phyloP scores from a whole-genome alignment of 2,113 vertebrate genomes.

The Chlamydotis undulata region DNA sequence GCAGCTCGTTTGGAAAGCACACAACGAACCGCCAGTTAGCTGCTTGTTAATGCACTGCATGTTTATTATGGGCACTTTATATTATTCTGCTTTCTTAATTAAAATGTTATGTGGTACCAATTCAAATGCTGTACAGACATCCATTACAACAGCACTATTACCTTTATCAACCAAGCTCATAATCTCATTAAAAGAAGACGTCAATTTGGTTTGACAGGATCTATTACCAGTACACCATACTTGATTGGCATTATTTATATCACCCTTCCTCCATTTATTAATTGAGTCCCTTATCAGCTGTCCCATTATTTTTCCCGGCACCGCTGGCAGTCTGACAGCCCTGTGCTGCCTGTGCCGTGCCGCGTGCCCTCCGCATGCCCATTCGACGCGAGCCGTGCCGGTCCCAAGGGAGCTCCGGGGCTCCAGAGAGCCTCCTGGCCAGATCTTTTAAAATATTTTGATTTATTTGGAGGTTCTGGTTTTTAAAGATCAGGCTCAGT shows the following conservation, averaged over 20 bases:
- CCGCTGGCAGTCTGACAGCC: neutral
- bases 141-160: neutral
- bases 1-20: neutral
- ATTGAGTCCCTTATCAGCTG: neutral
- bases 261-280: neutral
- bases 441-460: neutral
- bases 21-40: neutral
- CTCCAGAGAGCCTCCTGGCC: rapidly evolving
- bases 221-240: neutral
- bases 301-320: neutral
- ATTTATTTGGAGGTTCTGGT: neutral
- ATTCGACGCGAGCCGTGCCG: rapidly evolving
- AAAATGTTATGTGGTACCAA: neutral
- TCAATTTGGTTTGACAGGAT: neutral
- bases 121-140: neutral
- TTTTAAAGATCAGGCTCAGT: neutral
- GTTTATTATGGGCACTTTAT: neutral
- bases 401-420: rapidly evolving
- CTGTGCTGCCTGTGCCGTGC: rapidly evolving
- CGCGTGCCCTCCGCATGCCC: rapidly evolving
- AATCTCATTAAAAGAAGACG: constrained; percentile 9
- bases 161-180: neutral
- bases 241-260: neutral
- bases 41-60: neutral
- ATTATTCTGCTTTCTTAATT: neutral